Percentiles rank a stretch among this genome's conserved stretches.
phyloP scores from a whole-genome alignment of 2,797 vertebrate genomes.

The Pangasius krempfi region DNA sequence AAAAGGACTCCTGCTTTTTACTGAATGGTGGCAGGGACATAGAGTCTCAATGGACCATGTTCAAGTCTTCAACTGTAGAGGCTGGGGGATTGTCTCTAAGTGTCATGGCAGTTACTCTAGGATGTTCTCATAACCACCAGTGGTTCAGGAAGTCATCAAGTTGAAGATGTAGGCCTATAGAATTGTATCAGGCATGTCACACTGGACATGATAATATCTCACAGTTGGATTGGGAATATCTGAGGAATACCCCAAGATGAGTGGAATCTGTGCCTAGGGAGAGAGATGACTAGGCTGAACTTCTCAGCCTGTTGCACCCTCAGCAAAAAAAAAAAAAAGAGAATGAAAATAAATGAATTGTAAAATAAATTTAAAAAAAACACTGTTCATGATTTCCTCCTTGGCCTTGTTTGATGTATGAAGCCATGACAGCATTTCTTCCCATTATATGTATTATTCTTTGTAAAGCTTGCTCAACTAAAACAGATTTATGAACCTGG shows the following conservation, averaged over 20 bases:
- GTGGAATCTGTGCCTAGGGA: not conserved
- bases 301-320: not conserved
- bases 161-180: not conserved
- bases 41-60: not conserved
- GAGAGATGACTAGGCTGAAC: not conserved
- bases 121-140: not conserved
- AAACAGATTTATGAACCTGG: not conserved
- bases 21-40: not conserved
- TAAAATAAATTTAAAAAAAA: not conserved
- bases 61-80: not conserved
- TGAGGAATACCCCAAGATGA: not conserved
- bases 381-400: not conserved
- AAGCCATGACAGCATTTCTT: not conserved
- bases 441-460: constrained; percentile 1
- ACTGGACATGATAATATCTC: not conserved
- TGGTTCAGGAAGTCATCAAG: not conserved
- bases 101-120: not conserved
- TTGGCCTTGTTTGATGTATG: not conserved
- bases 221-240: not conserved
- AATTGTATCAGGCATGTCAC: not conserved
- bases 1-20: not conserved
- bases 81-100: not conserved
- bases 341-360: not conserved
- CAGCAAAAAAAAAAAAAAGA: not conserved
- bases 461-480: not conserved